These are phyloP conservation scores for Poecilia gillii DNA, from an alignment of 2,797 vertebrate genomes.

Conservation along the genomic window DNA sequence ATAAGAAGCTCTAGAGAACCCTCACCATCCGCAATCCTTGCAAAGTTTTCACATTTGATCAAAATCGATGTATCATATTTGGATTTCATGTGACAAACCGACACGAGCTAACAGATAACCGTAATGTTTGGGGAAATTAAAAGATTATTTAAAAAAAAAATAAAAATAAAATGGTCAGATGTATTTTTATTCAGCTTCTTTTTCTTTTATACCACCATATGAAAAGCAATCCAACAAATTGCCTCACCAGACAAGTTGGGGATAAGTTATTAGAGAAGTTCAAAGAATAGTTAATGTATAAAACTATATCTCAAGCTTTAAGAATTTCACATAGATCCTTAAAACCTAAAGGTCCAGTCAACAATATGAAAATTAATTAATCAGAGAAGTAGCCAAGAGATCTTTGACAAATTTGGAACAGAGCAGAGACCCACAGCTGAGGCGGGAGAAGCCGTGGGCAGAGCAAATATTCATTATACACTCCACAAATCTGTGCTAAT, in stretches of 20 bases:
- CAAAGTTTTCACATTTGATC: not conserved
- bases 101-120: not conserved
- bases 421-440: not conserved
- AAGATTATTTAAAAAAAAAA: not conserved
- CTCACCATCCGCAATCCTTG: not conserved
- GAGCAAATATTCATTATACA: not conserved
- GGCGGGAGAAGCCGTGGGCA: not conserved
- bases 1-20: constrained; percentile 1
- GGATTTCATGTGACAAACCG: not conserved
- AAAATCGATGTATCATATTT: not conserved
- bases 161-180: not conserved
- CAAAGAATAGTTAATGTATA: not conserved
- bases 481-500: not conserved
- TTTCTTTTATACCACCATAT: not conserved
- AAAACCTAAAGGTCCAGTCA: not conserved
- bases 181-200: not conserved
- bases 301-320: not conserved
- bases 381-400: not conserved
- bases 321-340: not conserved
- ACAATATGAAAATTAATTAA: not conserved
- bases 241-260: not conserved
- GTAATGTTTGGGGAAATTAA: not conserved
- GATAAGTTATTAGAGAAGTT: not conserved
- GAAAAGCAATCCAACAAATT: not conserved
- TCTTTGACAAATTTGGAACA: not conserved